Percentiles rank a stretch among this genome's conserved stretches.
phyloP scores from a whole-genome alignment of 2,113 vertebrate species.

The Gymnarchus niloticus region DNA sequence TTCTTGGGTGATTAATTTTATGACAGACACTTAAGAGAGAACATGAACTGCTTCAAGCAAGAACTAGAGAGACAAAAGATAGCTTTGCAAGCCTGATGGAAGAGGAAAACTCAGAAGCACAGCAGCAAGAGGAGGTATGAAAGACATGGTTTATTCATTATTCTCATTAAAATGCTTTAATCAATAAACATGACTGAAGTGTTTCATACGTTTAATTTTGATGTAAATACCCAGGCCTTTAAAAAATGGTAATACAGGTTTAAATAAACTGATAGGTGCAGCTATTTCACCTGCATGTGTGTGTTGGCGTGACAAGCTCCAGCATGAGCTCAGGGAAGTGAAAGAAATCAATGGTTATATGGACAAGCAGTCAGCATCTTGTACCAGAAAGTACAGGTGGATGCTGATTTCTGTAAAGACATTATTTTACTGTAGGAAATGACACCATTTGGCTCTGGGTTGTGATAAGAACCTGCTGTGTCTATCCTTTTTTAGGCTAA shows the following conservation, averaged over 20 bases:
- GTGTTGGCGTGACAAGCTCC: conserved; percentile 34
- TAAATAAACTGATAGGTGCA: neutral
- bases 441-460: neutral
- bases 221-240: conserved; percentile 44
- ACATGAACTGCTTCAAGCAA: conserved; percentile 84
- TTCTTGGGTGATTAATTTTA: conserved; percentile 98
- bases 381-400: neutral
- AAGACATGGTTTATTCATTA: neutral
- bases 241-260: conserved; percentile 43
- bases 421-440: neutral
- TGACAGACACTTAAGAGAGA: conserved; percentile 91
- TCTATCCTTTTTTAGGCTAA: too few relatives aligned
- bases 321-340: conserved; percentile 57
- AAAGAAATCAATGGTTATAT: conserved; percentile 53
- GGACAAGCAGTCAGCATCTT: conserved; percentile 39
- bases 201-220: neutral
- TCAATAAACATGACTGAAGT: neutral
- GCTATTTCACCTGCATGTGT: conserved; percentile 29
- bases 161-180: neutral
- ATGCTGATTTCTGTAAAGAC: neutral
- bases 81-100: conserved; percentile 75
- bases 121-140: conserved; percentile 75
- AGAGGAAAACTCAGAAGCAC: conserved; percentile 64
- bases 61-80: conserved; percentile 77
- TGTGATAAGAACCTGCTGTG: neutral